Base-by-base conservation (phyloP, 1,140 invertebrate genomes). In the Cotesia vestalis region DNA sequence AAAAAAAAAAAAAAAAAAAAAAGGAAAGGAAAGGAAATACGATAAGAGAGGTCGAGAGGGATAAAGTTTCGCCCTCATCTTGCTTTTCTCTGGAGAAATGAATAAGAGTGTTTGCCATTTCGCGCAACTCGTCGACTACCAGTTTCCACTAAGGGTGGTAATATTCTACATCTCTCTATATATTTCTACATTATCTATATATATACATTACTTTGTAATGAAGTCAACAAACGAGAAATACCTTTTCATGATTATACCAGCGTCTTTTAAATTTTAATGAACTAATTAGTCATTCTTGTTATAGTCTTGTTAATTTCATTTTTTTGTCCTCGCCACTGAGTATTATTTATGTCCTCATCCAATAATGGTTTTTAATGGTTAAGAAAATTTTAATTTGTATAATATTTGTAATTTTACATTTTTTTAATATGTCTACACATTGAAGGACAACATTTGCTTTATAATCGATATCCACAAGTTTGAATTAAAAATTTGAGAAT, bases 81-180 rank as follows among this genome's bases (percentile, higher is more conserved):
- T 66, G 53, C 62, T 74, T 67, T 63, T 74, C 69, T 67, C 73
- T 66, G 34, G 73, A 71, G 73, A 74, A 74, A 74, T 74, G 64
- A 74, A 71, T 67, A 71, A 71, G 63, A 74, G 68, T 71, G 73
- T 66, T 74, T 66, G 53, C 64, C 66, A 61, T 38, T 51, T 35
- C 38, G 63, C 36, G 17, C 40, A 67, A 53, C 66, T 55, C 66
- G 66, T 72, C 70, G 69, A 34, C 51, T 34, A 66, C 60, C 20
- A 55, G 51, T 64, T 60, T 27, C 36, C 69, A 46, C 40, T 46
- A 46, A 46, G 40, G 40, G 40, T 46, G 40, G 40, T 46, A 46
- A 46, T 46, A 36, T 59, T 5, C 27, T 59, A 38, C 2, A 59
- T n/a, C 14, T 51, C 5, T 66, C 46, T 67, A 62, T 17, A 36